Evolutionary conservation across 1,140 invertebrate species (phyloP).

Genomic region (Caenorhabditis inopinata): DNA sequence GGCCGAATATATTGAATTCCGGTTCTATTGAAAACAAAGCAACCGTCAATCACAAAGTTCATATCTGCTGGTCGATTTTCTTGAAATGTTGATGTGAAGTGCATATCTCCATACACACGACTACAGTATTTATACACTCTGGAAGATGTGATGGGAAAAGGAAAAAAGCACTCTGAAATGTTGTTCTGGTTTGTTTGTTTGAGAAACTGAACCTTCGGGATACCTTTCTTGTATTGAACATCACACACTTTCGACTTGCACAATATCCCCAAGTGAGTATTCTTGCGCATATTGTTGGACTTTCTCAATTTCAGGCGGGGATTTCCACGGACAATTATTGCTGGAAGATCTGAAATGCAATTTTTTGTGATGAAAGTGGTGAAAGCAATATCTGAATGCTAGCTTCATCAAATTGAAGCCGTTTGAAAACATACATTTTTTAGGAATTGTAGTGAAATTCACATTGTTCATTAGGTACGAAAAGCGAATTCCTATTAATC

Average conservation of each 20-base stretch:
- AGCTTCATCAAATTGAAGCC: neutral
- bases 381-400: no score
- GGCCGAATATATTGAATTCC: neutral
- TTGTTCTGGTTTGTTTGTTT: no score
- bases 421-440: neutral
- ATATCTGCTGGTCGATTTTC: neutral
- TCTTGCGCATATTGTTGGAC: neutral
- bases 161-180: neutral
- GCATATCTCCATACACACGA: constrained; percentile 9
- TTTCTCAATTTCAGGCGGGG: neutral
- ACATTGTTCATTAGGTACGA: neutral
- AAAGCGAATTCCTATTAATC: neutral
- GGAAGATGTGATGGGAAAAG: neutral
- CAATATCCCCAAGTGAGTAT: neutral
- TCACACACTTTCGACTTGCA: neutral
- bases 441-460: neutral
- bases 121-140: neutral
- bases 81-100: neutral
- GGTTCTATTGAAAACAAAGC: constrained; percentile 3
- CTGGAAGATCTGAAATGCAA: neutral
- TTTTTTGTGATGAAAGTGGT: no score
- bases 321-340: neutral
- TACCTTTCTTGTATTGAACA: neutral
- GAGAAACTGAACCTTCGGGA: no score
- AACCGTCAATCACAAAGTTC: neutral